Evolutionary conservation across 1,140 invertebrate genomes (phyloP).

Genomic region (Drosophila ogumai): DNA sequence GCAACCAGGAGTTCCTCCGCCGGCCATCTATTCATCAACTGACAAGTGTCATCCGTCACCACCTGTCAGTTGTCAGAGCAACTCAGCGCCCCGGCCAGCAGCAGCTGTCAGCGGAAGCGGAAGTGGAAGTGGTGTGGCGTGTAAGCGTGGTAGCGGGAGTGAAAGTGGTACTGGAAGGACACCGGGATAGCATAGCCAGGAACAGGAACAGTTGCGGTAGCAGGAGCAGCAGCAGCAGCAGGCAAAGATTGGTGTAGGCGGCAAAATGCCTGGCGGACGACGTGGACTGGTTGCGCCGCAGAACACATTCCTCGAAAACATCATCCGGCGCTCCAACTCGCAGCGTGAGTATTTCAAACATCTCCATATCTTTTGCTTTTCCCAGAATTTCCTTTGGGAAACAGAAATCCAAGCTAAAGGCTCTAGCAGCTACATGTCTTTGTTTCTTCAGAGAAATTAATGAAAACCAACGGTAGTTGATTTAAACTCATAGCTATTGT

Average conservation of each 20-base stretch:
- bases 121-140: background rate
- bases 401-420: background rate
- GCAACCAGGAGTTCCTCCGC: constrained; percentile 1
- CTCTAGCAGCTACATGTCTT: background rate
- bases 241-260: constrained; percentile 60
- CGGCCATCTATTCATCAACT: constrained; percentile 48
- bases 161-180: constrained; percentile 4
- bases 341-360: constrained; percentile 93
- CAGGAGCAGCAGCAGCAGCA: constrained; percentile 16
- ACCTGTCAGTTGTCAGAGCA: constrained; percentile 41
- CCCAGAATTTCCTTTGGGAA: background rate
- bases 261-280: constrained; percentile 96
- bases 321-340: constrained; percentile 98
- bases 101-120: constrained; percentile 27
- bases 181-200: constrained; percentile 1
- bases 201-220: constrained; percentile 1
- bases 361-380: background rate
- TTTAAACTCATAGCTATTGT: background rate
- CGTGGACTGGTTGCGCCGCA: constrained; percentile 99
- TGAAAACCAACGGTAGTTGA: background rate
- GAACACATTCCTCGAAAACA: constrained; percentile 99
- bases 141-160: background rate
- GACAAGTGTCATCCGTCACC: constrained; percentile 38
- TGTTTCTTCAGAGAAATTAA: background rate
- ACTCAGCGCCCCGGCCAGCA: constrained; percentile 15